These are phyloP conservation scores for Cydia amplana DNA, from an alignment of 1,140 invertebrate genomes.

Conservation along the genomic window DNA sequence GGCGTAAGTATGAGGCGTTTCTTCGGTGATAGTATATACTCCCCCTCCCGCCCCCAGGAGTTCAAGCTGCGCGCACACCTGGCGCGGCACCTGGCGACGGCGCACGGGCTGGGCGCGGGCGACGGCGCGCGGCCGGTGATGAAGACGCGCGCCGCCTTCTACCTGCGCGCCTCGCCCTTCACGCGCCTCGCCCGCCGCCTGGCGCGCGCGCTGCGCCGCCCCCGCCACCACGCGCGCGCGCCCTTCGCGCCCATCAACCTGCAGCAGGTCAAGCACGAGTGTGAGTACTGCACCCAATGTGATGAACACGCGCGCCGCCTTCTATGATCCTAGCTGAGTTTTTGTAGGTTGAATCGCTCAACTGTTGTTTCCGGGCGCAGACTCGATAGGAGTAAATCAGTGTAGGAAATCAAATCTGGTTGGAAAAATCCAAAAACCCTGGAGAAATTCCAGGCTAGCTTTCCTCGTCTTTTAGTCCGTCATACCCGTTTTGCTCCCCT, in stretches of 20 bases:
- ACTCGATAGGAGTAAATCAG: no score
- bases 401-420: no score
- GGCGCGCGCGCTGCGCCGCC: constrained; percentile 90
- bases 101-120: constrained; percentile 85
- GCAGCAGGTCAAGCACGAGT: constrained; percentile 91
- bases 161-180: constrained; percentile 92
- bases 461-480: no score
- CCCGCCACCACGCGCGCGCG: constrained; percentile 91
- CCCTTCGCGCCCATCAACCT: constrained; percentile 93
- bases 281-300: constrained; percentile 78
- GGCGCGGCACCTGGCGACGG: constrained; percentile 94
- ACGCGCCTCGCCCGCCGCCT: constrained; percentile 92
- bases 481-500: no score
- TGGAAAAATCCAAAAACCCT: no score
- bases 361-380: no score
- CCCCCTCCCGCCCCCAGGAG: constrained; percentile 79
- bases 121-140: constrained; percentile 92
- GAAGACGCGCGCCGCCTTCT: constrained; percentile 98
- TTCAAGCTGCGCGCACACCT: constrained; percentile 96
- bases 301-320: no score
- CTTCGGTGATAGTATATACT: no score
- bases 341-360: no score
- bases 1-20: no score
- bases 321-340: no score
- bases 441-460: no score